Conservation (phyloP, 2,888 invertebrate species). For the Cyrtodaria siliqua region DNA sequence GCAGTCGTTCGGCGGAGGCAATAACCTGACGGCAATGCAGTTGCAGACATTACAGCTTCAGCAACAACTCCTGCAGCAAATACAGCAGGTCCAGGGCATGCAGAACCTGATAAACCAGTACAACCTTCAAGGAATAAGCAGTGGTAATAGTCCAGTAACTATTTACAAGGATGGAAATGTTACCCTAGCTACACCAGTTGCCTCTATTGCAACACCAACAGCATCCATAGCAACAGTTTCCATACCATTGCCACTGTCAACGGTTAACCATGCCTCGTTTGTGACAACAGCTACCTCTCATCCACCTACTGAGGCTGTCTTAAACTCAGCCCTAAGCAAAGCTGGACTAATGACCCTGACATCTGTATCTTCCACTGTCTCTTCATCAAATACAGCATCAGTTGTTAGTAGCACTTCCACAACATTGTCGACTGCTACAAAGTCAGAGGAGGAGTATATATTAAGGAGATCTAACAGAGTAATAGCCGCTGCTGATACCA, state of each 20-base stretch:
- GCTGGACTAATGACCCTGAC: constrained; percentile 17
- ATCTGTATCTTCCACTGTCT: background rate
- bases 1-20: constrained; percentile 69
- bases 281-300: background rate
- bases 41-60: constrained; percentile 77
- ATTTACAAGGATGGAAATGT: constrained; percentile 18
- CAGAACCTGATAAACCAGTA: constrained; percentile 74
- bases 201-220: background rate
- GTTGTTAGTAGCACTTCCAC: background rate
- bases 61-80: constrained; percentile 76
- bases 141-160: constrained; percentile 24
- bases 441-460: constrained; percentile 2
- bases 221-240: background rate
- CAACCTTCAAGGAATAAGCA: constrained; percentile 64
- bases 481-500: constrained; percentile 61
- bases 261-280: background rate
- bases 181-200: background rate
- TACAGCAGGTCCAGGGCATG: constrained; percentile 80
- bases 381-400: background rate
- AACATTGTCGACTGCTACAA: background rate
- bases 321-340: constrained; percentile 21
- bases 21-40: constrained; percentile 76
- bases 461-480: constrained; percentile 33
- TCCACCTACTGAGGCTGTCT: background rate
- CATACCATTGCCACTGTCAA: background rate